Evolutionary conservation across 2,888 invertebrate genomes (phyloP).

Genomic region (Resseliella maxima): DNA sequence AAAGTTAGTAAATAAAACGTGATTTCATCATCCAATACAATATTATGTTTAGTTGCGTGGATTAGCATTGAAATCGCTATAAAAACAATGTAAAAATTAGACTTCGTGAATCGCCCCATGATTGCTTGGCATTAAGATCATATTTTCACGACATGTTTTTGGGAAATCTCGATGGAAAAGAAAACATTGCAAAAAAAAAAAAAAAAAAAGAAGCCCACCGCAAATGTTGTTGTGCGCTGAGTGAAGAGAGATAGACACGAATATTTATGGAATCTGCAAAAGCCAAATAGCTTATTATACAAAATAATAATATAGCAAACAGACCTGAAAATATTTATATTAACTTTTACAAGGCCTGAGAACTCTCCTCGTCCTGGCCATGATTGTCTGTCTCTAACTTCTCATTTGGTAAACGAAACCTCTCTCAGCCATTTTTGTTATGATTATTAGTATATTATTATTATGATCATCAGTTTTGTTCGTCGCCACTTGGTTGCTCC

Average conservation of each 20-base stretch:
- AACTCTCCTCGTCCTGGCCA: neutral
- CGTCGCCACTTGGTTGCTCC: neutral
- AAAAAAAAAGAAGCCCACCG: neutral
- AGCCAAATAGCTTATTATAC: neutral
- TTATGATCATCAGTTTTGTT: neutral
- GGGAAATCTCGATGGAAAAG: neutral
- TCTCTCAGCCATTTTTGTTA: neutral
- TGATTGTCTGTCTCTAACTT: neutral
- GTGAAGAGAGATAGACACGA: neutral
- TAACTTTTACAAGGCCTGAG: neutral
- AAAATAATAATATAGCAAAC: neutral
- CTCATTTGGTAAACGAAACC: neutral
- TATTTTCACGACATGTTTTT: too few species aligned
- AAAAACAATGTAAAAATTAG: too few species aligned
- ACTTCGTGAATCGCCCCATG: too few species aligned
- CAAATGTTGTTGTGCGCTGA: neutral
- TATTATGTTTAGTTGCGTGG: too few species aligned
- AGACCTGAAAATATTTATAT: slow-evolving; percentile 28
- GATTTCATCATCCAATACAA: too few species aligned
- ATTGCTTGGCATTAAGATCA: too few species aligned
- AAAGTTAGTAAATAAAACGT: too few species aligned
- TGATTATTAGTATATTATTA: slow-evolving; percentile 10
- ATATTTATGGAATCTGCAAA: neutral
- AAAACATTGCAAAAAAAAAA: neutral
- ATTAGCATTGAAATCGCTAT: too few species aligned